phyloP scores from a whole-genome alignment of 2,797 vertebrate species.

The Gorsachius magnificus region DNA sequence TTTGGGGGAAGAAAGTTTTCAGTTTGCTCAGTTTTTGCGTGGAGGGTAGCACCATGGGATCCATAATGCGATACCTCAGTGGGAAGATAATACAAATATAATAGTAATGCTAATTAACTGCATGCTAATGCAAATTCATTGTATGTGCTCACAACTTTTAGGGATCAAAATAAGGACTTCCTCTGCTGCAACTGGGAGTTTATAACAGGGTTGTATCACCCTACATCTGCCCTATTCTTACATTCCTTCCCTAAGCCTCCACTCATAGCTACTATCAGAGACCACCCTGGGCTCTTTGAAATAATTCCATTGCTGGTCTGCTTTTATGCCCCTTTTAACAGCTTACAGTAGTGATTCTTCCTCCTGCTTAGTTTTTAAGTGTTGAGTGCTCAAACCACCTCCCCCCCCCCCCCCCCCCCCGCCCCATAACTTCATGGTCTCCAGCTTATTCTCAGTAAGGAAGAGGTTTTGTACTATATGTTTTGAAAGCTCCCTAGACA shows the following conservation, averaged over 20 bases:
- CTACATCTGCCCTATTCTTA: background rate
- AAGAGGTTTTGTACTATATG: background rate
- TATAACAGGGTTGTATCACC: background rate
- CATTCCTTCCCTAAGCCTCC: background rate
- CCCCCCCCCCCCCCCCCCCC: too few relatives aligned
- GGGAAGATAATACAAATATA: background rate
- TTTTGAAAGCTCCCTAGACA: background rate
- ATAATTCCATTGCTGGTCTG: background rate
- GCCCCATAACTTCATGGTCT: background rate
- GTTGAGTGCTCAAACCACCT: background rate
- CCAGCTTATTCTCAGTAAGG: background rate
- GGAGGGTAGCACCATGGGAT: background rate
- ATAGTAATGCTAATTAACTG: background rate
- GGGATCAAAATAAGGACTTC: background rate
- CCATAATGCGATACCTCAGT: background rate
- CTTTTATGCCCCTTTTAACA: background rate
- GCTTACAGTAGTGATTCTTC: background rate
- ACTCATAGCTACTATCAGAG: background rate
- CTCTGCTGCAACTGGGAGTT: background rate
- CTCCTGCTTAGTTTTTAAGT: background rate
- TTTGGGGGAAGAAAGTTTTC: background rate
- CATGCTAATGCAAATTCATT: background rate
- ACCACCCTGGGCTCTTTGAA: background rate
- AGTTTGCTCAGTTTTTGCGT: background rate
- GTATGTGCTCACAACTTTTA: background rate